phyloP scores from a whole-genome alignment of 2,113 vertebrate genomes.

The Odocoileus virginianus region DNA sequence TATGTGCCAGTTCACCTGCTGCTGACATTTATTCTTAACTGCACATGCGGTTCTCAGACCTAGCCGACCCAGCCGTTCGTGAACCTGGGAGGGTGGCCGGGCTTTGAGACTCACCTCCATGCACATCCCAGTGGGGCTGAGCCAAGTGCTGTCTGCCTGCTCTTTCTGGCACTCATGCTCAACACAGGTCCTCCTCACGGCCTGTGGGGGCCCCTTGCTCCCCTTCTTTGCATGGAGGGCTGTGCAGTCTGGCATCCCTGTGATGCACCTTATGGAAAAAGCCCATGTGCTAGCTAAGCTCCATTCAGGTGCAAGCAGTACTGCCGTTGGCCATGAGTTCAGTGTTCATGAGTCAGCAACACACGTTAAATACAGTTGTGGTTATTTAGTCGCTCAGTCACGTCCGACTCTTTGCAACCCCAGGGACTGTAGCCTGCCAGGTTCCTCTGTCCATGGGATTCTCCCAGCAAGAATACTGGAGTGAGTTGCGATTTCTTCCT shows the following conservation, averaged over 20 bases:
- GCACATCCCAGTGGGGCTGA: background rate
- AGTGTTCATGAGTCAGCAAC: background rate
- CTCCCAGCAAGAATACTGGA: background rate
- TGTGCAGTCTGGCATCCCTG: background rate
- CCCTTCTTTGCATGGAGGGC: background rate
- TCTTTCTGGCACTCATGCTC: background rate
- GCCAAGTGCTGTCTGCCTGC: background rate
- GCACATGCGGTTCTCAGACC: background rate
- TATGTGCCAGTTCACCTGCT: background rate
- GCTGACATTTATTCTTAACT: background rate
- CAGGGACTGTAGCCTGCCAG: background rate
- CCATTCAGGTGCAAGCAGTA: background rate
- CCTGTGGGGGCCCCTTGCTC: background rate
- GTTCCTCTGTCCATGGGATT: background rate
- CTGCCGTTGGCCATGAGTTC: background rate
- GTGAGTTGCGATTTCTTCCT: background rate
- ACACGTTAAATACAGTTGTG: background rate
- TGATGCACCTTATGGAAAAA: background rate
- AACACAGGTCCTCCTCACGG: background rate
- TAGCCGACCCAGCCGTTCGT: background rate
- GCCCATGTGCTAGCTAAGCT: background rate
- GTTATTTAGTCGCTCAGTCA: background rate
- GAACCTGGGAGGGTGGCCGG: background rate
- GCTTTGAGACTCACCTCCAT: background rate
- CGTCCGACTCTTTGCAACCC: background rate